Evolutionary conservation across 2,888 invertebrate species (phyloP).

Genomic region (Cantharis lateralis): DNA sequence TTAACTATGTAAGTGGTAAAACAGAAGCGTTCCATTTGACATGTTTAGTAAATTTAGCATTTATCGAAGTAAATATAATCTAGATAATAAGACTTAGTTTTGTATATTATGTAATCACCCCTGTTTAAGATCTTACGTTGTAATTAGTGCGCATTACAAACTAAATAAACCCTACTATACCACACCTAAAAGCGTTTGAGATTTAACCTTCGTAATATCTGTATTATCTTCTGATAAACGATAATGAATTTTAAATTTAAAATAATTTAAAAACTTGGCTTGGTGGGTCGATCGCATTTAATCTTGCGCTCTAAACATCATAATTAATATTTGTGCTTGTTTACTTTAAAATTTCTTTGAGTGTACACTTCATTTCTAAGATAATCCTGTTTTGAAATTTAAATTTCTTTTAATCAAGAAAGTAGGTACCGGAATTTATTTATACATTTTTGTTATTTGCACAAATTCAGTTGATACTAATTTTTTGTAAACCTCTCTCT

Average conservation of each 20-base stretch:
- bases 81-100: background rate
- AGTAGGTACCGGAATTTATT: background rate
- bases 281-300: too few species aligned
- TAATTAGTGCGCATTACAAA: background rate
- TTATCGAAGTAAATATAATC: background rate
- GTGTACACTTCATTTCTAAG: background rate
- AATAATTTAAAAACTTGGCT: background rate
- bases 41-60: background rate
- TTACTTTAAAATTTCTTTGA: too few species aligned
- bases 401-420: background rate
- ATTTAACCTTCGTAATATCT: background rate
- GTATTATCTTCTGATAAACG: background rate
- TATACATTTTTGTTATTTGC: background rate
- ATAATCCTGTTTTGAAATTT: background rate
- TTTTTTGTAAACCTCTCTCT: background rate
- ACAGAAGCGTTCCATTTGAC: background rate
- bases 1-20: too few species aligned
- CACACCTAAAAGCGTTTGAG: background rate
- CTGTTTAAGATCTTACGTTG: background rate
- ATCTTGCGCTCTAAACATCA: too few species aligned
- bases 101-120: background rate
- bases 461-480: background rate
- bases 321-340: too few species aligned
- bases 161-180: background rate
- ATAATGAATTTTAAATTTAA: background rate